A percentile compares a stretch with the other conserved stretches of the same genome.
Conservation (phyloP, 2,113 vertebrate species). For the Cheilinus undulatus region DNA sequence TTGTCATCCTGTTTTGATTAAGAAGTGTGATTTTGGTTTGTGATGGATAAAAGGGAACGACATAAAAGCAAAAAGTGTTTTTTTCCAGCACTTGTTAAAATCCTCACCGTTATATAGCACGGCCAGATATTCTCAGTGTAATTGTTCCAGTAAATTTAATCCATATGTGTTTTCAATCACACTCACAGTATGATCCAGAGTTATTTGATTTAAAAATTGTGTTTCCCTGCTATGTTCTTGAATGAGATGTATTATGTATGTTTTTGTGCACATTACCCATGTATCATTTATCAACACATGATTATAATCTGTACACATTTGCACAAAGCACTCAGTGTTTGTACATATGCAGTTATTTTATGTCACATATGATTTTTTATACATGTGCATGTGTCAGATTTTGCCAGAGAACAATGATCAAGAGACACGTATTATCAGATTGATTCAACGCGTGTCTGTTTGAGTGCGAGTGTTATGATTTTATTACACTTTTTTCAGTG, state of each 20-base stretch:
- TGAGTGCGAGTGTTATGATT: constrained; percentile 58
- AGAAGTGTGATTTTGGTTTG: constrained; percentile 32
- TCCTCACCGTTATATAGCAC: not conserved
- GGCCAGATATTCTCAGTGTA: constrained; percentile 33
- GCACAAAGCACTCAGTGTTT: constrained; percentile 85
- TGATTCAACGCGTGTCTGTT: constrained; percentile 66
- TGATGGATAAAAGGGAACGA: constrained; percentile 15
- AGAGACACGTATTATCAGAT: constrained; percentile 65
- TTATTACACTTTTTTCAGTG: constrained; percentile 53
- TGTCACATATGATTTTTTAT: constrained; percentile 78
- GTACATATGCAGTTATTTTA: constrained; percentile 83
- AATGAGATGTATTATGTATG: constrained; percentile 72
- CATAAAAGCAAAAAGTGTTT: constrained; percentile 23
- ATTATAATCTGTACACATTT: constrained; percentile 86
- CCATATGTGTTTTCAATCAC: constrained; percentile 59
- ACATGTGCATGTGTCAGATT: constrained; percentile 83
- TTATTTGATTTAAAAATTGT: constrained; percentile 61
- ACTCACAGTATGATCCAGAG: constrained; percentile 11
- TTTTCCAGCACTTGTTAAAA: constrained; percentile 38
- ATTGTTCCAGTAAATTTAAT: constrained; percentile 47
- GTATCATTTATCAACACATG: constrained; percentile 81
- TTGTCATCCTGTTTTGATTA: constrained; percentile 3
- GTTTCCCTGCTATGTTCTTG: constrained; percentile 66
- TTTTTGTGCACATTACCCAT: constrained; percentile 81
- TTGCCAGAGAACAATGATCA: constrained; percentile 78